Evolutionary conservation across 1,140 invertebrate species (phyloP), one percentile per base, ranked within the genome.

Genomic region (Chlorops oryzae): DNA sequence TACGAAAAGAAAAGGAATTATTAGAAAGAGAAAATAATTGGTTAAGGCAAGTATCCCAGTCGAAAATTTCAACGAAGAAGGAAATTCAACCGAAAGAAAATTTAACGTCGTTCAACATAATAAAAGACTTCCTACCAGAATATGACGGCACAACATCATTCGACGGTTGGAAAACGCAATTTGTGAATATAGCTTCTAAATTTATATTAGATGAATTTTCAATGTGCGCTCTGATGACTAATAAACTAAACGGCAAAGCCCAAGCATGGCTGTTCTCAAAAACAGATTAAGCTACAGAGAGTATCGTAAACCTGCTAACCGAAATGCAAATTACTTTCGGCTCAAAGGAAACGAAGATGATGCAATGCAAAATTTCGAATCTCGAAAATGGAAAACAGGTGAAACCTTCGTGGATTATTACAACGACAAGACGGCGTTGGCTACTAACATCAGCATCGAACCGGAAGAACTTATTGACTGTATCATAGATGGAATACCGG

Each of bases 401-500:
- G 42, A 45, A 28, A 13, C 5, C 7, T 62, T 62, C 34, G 45
- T 37, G 9, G 47, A 55, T 18, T 59, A 62, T 42, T 41, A 38
- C n/a, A 50, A 51, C 23, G 58, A 59, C 3, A 59, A 60, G 47
- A 25, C 57, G 2, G 55, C 54, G 24, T 50, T 57, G n/a, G 51
- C 54, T 10, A 57, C 55, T 17, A 47, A 50, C 17, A 45, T 47
- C 2, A 23, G 34, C 15, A 47, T 62, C 27, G 47, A 52, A 3
- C 48, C 54, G 10, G 27, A 23, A 10, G 56, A 62, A 9, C 21
- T 56, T 20, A 37, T 62, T 24, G 48, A 59, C 42, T 55, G 50
- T 42, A 4, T 59, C 5, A 58, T 62, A 4, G 56, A 63, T 17
- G 51, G 56, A 0, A 54, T 60, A 17, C 51, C 50, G n/a, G 52